phyloP scores from a whole-genome alignment of 1,140 invertebrate genomes.

The Nephotettix cincticeps region DNA sequence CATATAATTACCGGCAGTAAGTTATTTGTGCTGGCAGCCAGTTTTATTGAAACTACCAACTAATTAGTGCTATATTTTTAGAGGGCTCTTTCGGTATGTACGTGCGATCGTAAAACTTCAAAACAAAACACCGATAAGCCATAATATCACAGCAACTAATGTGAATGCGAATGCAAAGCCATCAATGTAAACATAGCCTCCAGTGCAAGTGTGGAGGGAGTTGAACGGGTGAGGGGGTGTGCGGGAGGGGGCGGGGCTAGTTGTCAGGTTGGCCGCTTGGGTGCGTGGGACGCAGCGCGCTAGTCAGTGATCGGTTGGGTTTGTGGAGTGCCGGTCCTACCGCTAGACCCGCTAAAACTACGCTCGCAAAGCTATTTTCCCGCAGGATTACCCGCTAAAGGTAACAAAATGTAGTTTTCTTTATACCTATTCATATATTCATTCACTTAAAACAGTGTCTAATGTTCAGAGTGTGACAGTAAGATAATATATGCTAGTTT shows the following conservation, averaged over 20 bases:
- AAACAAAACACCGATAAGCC: background rate
- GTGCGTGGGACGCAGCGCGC: conserved; percentile 19
- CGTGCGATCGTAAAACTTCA: too few species aligned
- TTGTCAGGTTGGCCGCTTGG: conserved; percentile 8
- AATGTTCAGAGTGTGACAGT: too few species aligned
- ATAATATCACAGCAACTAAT: conserved; percentile 3
- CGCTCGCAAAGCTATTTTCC: conserved; percentile 14
- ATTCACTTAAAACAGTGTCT: too few species aligned
- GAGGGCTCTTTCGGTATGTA: too few species aligned
- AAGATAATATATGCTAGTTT: too few species aligned
- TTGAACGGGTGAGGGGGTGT: background rate
- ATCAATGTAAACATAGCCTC: conserved; percentile 12
- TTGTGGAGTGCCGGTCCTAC: conserved; percentile 1
- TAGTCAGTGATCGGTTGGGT: conserved; percentile 15
- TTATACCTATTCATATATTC: too few species aligned
- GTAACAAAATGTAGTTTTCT: background rate
- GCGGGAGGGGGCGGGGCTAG: conserved; percentile 7
- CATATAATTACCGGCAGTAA: conserved; percentile 1
- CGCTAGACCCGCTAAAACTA: conserved; percentile 7
- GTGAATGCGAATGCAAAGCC: background rate
- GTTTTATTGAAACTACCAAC: too few species aligned
- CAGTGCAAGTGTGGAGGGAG: background rate
- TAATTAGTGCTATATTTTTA: too few species aligned
- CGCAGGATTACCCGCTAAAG: conserved; percentile 5
- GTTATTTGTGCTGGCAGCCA: background rate